Evolutionary conservation across 2,888 invertebrate species (phyloP).

Genomic region (Eretmocerus hayati): DNA sequence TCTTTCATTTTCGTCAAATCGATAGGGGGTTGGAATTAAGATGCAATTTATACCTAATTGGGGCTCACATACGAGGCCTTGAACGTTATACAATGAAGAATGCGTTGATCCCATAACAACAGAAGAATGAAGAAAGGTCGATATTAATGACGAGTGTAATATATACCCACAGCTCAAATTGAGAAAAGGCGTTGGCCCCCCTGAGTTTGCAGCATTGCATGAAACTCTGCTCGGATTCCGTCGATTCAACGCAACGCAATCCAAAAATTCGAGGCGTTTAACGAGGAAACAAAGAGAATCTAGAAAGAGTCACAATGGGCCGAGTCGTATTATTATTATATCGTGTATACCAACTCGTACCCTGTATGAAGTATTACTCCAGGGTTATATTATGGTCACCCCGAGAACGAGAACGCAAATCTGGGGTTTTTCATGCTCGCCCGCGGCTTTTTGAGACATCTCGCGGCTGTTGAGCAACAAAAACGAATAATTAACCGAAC

Average conservation of each 20-base stretch:
- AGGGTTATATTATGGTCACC: too few species aligned
- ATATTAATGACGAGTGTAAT: conserved; percentile 13
- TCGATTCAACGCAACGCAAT: conserved; percentile 7
- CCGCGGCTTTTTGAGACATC: conserved; percentile 34
- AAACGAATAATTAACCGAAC: conserved; percentile 43
- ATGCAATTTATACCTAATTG: too few species aligned
- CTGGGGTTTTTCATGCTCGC: not conserved
- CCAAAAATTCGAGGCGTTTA: conserved; percentile 20
- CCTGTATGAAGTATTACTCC: too few species aligned
- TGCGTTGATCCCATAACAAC: conserved; percentile 4
- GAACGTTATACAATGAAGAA: too few species aligned
- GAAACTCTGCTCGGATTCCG: conserved; percentile 10
- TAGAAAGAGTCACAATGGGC: too few species aligned
- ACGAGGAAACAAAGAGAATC: conserved; percentile 28
- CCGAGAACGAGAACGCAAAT: too few species aligned
- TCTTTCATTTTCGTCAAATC: too few species aligned
- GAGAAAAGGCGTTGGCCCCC: conserved; percentile 14
- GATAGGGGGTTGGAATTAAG: too few species aligned
- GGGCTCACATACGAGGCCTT: too few species aligned
- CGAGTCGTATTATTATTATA: too few species aligned
- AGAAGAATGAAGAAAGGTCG: conserved; percentile 12
- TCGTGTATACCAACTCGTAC: too few species aligned
- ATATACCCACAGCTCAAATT: conserved; percentile 6
- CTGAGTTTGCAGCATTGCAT: not conserved
- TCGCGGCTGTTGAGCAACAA: conserved; percentile 38